A percentile compares a stretch with the other conserved stretches of the same genome.
phyloP scores from a whole-genome alignment of 1,140 invertebrate genomes.

The Argopecten irradians region DNA sequence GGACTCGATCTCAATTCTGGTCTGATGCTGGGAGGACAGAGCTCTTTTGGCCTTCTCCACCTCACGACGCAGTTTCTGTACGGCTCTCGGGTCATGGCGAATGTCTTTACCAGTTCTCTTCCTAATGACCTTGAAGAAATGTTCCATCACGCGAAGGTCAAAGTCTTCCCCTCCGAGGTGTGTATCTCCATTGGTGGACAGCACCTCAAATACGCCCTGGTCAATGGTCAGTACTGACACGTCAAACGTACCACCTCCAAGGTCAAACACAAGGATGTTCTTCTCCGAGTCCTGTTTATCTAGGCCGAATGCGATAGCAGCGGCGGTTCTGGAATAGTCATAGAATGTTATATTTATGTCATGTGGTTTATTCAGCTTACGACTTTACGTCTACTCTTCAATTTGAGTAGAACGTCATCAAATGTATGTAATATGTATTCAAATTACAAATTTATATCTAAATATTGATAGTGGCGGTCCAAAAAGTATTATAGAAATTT shows the following conservation, averaged over 20 bases:
- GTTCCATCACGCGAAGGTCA: conserved; percentile 98
- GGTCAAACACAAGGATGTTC: conserved; percentile 99
- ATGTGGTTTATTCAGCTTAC: not conserved
- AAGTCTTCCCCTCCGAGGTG: conserved; percentile 99
- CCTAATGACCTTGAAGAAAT: conserved; percentile 99
- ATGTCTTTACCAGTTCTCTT: conserved; percentile 99
- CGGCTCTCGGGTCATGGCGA: conserved; percentile 93
- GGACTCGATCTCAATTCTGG: conserved; percentile 99
- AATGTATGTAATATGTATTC: too few relatives aligned
- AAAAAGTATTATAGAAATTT: not conserved
- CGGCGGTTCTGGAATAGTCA: conserved; percentile 85
- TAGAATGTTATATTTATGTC: not conserved
- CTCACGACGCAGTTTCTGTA: conserved; percentile 97
- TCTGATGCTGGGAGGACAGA: conserved; percentile 95
- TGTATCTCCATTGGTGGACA: conserved; percentile 99
- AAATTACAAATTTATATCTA: too few relatives aligned
- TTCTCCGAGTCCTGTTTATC: conserved; percentile 99
- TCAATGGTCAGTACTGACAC: conserved; percentile 99
- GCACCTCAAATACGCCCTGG: conserved; percentile 93
- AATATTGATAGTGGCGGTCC: too few relatives aligned
- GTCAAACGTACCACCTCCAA: conserved; percentile 99
- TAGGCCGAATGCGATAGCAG: conserved; percentile 99
- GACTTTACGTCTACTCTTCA: not conserved
- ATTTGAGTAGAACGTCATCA: too few relatives aligned
- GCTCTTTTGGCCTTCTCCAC: conserved; percentile 99